Evolutionary conservation across 2,113 vertebrate genomes (phyloP), one percentile per base, ranked within the genome.

Genomic region (Megaceryle maxima): DNA sequence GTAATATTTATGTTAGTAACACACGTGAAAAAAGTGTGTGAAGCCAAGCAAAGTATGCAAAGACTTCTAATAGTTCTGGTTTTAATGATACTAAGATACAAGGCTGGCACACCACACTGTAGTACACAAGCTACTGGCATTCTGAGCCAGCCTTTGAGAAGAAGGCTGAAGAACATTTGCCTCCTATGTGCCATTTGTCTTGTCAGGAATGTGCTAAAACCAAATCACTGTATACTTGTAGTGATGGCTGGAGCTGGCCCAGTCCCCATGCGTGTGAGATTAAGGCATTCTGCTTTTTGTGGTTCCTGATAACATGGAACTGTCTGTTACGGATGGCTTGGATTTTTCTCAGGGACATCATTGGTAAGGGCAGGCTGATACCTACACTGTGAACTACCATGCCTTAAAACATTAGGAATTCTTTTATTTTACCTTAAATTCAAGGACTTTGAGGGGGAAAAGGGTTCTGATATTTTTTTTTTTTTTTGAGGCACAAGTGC

Each of bases 191-290:
- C 77, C 77, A 66, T 93, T 94, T 91, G 86, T 88, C 80, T 78
- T 57, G 21, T 57, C 83, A 90, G 86, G 48, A 92, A 82, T 50
- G 91, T 87, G 83, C 90, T 96, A 84, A 88, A 90, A 60, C 6
- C 76, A 84, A 74, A 86, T 67, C 16, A 11, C 69, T 81, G 9
- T 78, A 13, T 57, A 21, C 39, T 70, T 6, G 3, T 14, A 86
- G 69, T 35, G 80, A 84, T 0, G 5, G 25, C 56, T 69, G 73
- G 56, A 78, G 48, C 5, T 93, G 69, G 62, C 62, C 57, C 29
- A 24, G 68, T 72, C 76, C 70, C 55, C 70, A 29, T 2, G 2
- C 11, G 33, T 68, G n/a, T 28, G 53, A 72, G 64, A 70, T 81
- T 33, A 90, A 83, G 76, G 48, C 29, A 62, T 81, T 90, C 80